Evolutionary conservation across 2,113 vertebrate genomes (phyloP).

Genomic region (Rhodinocichla rosea): DNA sequence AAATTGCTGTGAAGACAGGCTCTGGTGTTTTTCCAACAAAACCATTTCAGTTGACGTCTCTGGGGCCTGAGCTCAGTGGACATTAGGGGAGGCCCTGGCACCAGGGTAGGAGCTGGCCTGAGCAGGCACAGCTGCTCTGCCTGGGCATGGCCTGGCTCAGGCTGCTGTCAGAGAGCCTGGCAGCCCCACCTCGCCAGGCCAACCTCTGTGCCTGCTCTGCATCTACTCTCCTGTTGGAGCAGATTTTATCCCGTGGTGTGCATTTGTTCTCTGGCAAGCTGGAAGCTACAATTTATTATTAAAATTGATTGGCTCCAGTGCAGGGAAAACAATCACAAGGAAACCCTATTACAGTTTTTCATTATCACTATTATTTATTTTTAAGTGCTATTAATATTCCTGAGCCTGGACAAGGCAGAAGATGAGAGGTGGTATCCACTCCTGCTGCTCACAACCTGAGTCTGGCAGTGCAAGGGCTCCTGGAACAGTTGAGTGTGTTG

Average conservation of each 20-base stretch:
- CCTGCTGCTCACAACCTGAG: background rate
- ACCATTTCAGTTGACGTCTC: fast-evolving
- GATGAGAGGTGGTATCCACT: background rate
- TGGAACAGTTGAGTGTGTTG: background rate
- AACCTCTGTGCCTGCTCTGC: background rate
- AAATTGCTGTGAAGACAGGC: background rate
- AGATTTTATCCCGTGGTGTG: background rate
- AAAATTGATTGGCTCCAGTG: conserved; percentile 58
- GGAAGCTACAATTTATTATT: conserved; percentile 62
- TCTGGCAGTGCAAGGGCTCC: background rate
- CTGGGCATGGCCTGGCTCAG: background rate
- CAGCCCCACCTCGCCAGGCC: background rate
- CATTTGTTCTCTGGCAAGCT: conserved; percentile 46
- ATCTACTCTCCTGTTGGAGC: background rate
- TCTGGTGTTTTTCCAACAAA: background rate
- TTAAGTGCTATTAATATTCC: conserved; percentile 67
- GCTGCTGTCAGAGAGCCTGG: background rate
- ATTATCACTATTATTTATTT: conserved; percentile 64
- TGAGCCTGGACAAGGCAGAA: background rate
- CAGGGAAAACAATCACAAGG: conserved; percentile 41
- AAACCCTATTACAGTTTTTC: conserved; percentile 60
- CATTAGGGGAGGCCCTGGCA: background rate
- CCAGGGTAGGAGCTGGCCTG: background rate
- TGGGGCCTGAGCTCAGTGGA: background rate
- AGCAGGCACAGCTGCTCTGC: background rate